phyloP scores from a whole-genome alignment of 2,888 invertebrate species.

The Mongoloraphidia duomilia region DNA sequence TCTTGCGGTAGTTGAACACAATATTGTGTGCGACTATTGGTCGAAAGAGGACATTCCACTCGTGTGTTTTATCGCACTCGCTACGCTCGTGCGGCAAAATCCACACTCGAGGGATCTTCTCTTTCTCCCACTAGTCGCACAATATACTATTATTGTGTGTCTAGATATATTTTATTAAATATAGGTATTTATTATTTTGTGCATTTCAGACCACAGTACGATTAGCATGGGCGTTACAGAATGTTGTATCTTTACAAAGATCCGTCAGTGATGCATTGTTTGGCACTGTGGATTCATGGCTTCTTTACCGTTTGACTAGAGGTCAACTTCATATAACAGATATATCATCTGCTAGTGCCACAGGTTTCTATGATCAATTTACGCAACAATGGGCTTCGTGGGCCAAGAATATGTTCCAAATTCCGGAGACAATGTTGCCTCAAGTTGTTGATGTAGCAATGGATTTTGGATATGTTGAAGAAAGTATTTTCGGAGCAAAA shows the following conservation, averaged over 20 bases:
- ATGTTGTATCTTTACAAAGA: slow-evolving; percentile 50
- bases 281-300: slow-evolving; percentile 88
- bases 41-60: too few species aligned
- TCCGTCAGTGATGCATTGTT: slow-evolving; percentile 54
- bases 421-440: slow-evolving; percentile 66
- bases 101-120: too few species aligned
- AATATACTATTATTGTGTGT: too few species aligned
- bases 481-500: slow-evolving; percentile 54
- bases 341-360: slow-evolving; percentile 79
- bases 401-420: slow-evolving; percentile 52
- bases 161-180: too few species aligned
- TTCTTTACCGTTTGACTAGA: slow-evolving; percentile 65
- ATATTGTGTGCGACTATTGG: too few species aligned
- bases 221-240: slow-evolving; percentile 63
- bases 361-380: slow-evolving; percentile 89
- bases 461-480: slow-evolving; percentile 52
- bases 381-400: slow-evolving; percentile 69
- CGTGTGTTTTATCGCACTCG: too few species aligned
- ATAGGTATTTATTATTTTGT: too few species aligned
- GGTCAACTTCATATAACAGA: slow-evolving; percentile 62
- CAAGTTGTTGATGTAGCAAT: slow-evolving; percentile 63
- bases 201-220: slow-evolving; percentile 52
- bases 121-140: too few species aligned
- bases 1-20: too few species aligned
- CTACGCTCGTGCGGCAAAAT: too few species aligned